These are phyloP conservation scores for Aleadryas rufinucha DNA, from an alignment of 2,113 vertebrate genomes.

Conservation along the genomic window DNA sequence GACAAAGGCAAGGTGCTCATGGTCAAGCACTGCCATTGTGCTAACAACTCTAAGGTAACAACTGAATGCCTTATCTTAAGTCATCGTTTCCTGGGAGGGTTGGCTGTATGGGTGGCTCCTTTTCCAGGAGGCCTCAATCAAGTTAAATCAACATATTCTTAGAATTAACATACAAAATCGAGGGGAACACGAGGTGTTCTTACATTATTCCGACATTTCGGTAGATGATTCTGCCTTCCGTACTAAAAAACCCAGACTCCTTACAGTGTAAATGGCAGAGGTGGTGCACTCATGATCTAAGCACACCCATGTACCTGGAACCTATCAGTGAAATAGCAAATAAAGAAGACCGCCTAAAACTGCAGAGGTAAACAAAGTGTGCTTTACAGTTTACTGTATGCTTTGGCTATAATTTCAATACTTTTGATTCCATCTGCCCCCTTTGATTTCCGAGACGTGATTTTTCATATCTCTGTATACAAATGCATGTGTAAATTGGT, in stretches of 20 bases:
- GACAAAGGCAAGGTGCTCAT: background rate
- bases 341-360: background rate
- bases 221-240: background rate
- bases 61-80: background rate
- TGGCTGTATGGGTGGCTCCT: background rate
- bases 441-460: background rate
- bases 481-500: background rate
- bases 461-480: background rate
- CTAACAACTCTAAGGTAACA: background rate
- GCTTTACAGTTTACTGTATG: background rate
- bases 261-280: background rate
- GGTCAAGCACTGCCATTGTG: background rate
- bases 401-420: background rate
- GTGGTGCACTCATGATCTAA: background rate
- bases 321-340: background rate
- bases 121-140: background rate
- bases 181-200: background rate
- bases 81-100: background rate
- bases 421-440: background rate
- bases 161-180: background rate
- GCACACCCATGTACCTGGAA: background rate
- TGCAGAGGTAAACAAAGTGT: background rate
- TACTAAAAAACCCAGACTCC: background rate
- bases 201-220: background rate
- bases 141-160: background rate